Conservation (phyloP, 2,113 vertebrate species). For the Carassius auratus region DNA sequence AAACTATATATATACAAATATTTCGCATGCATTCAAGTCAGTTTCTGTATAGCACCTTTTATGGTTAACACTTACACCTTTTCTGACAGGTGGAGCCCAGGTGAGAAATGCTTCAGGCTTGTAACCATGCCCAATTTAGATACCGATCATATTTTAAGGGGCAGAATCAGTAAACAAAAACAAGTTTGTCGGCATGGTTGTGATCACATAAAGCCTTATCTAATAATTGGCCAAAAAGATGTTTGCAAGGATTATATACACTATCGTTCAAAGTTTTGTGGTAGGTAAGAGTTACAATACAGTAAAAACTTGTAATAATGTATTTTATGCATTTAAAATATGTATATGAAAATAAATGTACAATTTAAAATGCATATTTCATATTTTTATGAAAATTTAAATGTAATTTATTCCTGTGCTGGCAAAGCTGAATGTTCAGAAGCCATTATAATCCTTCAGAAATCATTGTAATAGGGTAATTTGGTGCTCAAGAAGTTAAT, state of each 20-base stretch:
- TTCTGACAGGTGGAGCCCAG: neutral
- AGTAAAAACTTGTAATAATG: no score
- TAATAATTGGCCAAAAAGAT: neutral
- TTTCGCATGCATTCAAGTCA: neutral
- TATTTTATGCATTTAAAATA: no score
- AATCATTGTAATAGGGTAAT: no score
- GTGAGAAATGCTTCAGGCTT: neutral
- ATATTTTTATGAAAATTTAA: no score
- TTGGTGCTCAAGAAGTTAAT: no score
- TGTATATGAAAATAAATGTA: no score
- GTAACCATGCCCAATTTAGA: neutral
- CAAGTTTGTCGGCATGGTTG: neutral
- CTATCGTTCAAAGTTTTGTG: neutral
- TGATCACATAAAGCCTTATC: neutral
- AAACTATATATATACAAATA: neutral
- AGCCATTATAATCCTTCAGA: no score
- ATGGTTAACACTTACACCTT: neutral
- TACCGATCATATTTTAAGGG: neutral
- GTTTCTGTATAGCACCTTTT: neutral
- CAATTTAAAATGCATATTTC: no score
- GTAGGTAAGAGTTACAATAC: no score
- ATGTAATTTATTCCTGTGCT: no score
- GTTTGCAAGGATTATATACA: neutral
- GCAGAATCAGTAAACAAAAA: neutral
- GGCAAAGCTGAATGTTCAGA: no score